Evolutionary conservation across 2,113 vertebrate species (phyloP), one percentile per base, ranked within the genome.

Genomic region (Aptenodytes forsteri): DNA sequence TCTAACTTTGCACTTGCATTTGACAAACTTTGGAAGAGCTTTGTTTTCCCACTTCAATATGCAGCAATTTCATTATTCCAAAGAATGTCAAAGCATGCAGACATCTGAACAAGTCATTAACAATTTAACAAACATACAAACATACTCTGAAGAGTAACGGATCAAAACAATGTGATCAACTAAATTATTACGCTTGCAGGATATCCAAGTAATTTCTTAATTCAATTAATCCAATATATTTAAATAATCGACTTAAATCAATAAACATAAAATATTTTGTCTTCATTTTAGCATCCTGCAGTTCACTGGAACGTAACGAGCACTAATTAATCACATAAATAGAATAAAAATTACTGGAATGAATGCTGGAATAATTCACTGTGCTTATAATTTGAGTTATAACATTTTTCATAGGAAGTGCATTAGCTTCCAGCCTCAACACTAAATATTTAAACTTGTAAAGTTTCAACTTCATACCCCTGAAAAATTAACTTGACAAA

Each of bases 401-500:
- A 93, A 46, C 20, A 47, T 89, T 91, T 76, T 64, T 93, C 34
- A 85, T 30, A 85, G 40, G 34, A 83, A 79, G 20, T 34, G 3
- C 49, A 44, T 62, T 71, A 82, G 71, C 49, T 90, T 69, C 58
- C 59, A 91, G 32, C 56, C 77, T 87, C 44, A 87, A 49, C 1
- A 7, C 27, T 84, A 95, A 95, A 87, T 69, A 95, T 96, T 95
- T 92, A 90, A 86, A 90, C 52, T 91, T 87, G 16, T 7, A 36
- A 85, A 71, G 75, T 76, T 76, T 87, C 62, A 93, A 65, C 70
- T 93, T 82, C 44, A 44, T 69, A 87, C 11, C 21, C 11, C 40
- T 64, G 58, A 90, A 96, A 96, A 89, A 94, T 46, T 71, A 90
- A 91, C 20, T 20, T 84, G 71, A 91, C 69, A 89, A 94, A 92